Base-by-base conservation (phyloP, 1,140 invertebrate species). In the Apolygus lucorum region DNA sequence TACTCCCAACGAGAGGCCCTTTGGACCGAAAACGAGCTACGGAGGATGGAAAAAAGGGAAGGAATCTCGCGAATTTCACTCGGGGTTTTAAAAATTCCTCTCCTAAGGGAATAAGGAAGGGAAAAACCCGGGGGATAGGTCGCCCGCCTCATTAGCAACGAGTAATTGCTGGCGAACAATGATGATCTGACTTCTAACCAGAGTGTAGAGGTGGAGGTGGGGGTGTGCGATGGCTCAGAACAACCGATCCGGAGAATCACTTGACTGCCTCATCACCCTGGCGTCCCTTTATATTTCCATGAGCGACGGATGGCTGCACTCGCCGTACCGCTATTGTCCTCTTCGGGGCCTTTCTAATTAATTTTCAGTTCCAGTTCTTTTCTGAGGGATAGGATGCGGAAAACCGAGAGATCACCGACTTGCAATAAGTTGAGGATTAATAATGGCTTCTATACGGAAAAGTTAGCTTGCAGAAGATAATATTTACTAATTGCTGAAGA, bases 151-250 rank as follows among this genome's bases (percentile, higher is more conserved):
- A 59, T 59, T 59, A 59, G 54, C 54, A 59, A 59, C 8, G 22
- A 59, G 54, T 59, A 59, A 59, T 59, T 59, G 54, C 54, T 59
- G 54, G 54, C 54, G 54, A 59, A 59, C 54, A 59, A 59, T 59
- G 54, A 59, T 13, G 54, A 59, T 59, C 11, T 59, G 54, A 59
- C 54, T 59, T 59, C 22, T 24, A 11, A 59, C 11, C 54, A 4
- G 22, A 59, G 54, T 8, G 54, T 59, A 8, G 54, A 4, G 13
- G 54, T 24, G 54, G 54, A 14, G 54, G 22, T 59, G 11, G 17
- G 34, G 34, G 34, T 8, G 17, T 4, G 34, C 22, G 4, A 59
- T 8, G 54, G 22, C 54, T 17, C 2, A 21, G 54, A 59, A 59
- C 54, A 59, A 59, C 54, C 22, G 54, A 59, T 59, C 54, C 54